phyloP scores from a whole-genome alignment of 2,797 vertebrate genomes.

The Borostomias antarcticus region DNA sequence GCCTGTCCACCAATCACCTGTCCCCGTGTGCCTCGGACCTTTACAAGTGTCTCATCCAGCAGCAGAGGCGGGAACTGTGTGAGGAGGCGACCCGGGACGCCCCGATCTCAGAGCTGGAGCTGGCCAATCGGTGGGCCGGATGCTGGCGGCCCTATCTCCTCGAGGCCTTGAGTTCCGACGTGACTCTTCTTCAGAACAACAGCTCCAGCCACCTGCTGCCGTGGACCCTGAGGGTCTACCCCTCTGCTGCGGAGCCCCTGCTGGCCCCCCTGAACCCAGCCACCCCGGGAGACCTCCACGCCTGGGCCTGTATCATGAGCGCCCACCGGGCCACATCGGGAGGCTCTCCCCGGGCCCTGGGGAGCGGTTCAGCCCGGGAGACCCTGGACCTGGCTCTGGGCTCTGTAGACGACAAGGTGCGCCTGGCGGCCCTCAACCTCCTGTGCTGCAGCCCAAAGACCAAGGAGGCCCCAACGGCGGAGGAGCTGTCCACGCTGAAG shows the following conservation, averaged over 20 bases:
- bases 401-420: constrained; percentile 78
- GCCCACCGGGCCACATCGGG: constrained; percentile 65
- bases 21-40: constrained; percentile 80
- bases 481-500: constrained; percentile 74
- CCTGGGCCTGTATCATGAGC: constrained; percentile 83
- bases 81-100: not conserved
- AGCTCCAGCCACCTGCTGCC: constrained; percentile 76
- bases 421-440: constrained; percentile 79
- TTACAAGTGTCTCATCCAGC: constrained; percentile 80
- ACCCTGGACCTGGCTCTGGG: constrained; percentile 78
- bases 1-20: constrained; percentile 86
- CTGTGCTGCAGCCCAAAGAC: constrained; percentile 85
- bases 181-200: constrained; percentile 80
- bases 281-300: constrained; percentile 69
- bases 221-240: constrained; percentile 81
- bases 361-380: constrained; percentile 35
- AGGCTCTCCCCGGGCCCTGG: constrained; percentile 61
- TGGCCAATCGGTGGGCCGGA: constrained; percentile 74
- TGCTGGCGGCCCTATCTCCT: constrained; percentile 77
- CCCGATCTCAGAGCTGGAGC: constrained; percentile 52
- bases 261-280: constrained; percentile 58
- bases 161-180: constrained; percentile 77
- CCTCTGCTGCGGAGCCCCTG: constrained; percentile 66
- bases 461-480: constrained; percentile 67
- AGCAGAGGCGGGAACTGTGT: constrained; percentile 73